Percentiles rank a stretch among this genome's conserved stretches.
Conservation (phyloP, 1,140 invertebrate genomes). For the Palaemon carinicauda region DNA sequence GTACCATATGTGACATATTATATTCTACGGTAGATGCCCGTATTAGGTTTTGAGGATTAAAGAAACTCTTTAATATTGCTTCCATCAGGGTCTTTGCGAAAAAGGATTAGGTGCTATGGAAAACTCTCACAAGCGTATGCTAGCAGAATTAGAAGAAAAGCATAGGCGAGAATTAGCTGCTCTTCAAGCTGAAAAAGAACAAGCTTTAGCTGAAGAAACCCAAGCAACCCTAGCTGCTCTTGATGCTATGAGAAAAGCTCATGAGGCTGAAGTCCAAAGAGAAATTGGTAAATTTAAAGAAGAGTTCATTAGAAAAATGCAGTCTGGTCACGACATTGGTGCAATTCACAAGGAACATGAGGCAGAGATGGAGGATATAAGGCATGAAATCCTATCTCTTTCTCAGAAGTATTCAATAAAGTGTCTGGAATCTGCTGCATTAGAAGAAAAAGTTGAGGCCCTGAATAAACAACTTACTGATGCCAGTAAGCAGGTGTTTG, state of each 20-base stretch:
- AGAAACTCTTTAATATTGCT: not conserved
- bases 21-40: no score
- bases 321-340: conserved; percentile 48
- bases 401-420: conserved; percentile 91
- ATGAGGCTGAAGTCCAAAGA: conserved; percentile 87
- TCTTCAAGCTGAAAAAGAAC: conserved; percentile 82
- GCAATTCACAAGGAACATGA: conserved; percentile 67
- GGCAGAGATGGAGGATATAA: conserved; percentile 82
- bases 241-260: conserved; percentile 91
- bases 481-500: conserved; percentile 80
- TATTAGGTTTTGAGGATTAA: no score
- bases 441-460: conserved; percentile 82
- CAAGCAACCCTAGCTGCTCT: conserved; percentile 75
- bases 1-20: no score
- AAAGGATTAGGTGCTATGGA: conserved; percentile 88
- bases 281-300: conserved; percentile 82
- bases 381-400: conserved; percentile 84
- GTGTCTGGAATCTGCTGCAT: conserved; percentile 85
- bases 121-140: conserved; percentile 83
- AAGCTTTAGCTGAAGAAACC: conserved; percentile 87
- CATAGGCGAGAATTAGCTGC: conserved; percentile 80
- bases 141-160: conserved; percentile 84
- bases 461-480: conserved; percentile 80
- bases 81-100: conserved; percentile 77
- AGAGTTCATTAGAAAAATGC: conserved; percentile 70